Evolutionary conservation across 2,113 vertebrate species (phyloP), one percentile per base, ranked within the genome.

Genomic region (Trematocara nigrifrons): DNA sequence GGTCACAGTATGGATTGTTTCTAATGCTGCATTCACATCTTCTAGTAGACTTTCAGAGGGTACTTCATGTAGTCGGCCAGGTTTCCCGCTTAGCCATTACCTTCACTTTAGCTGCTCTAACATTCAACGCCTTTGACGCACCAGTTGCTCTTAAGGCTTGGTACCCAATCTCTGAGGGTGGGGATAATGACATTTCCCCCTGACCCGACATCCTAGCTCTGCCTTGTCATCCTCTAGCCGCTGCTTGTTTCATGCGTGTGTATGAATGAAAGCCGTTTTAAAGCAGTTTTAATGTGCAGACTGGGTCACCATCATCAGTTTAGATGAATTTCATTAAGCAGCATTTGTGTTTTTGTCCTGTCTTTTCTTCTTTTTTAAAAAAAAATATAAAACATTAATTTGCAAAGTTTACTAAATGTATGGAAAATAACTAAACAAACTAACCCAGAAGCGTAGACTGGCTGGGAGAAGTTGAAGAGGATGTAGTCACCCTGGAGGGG

Each of bases 401-500:
- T 31, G 12, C 12, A 16, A 57, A 57, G 5, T 57, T n/a, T 9
- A 64, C 38, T 9, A 4, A 15, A 5, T 9, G 5, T 8, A 52
- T 15, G 18, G 5, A 22, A 57, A 40, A 33, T 31, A 26, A 53
- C 3, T 6, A 18, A n/a, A 2, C 6, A 1, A 8, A 51, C 90
- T 83, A 18, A 94, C 94, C 89, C 49, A 1, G 85, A 74, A 2
- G 89, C 56, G 38, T 87, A 38, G 29, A 92, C 38, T 2, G 92
- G 94, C 29, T 79, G 64, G 16, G 35, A 5, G 59, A 94, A 93
- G 52, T 2, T 84, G 82, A 94, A 33, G 29, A 97, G 95, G 90
- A 99, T 95, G 92, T 97, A 97, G 92, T 99, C 98, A 3, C 96
- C 96, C 0, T 95, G 92, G 0, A 93, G 78, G 1, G 98, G 98